Evolutionary conservation across 2,797 vertebrate species (phyloP).

Genomic region (Triplophysa yarkandensis): DNA sequence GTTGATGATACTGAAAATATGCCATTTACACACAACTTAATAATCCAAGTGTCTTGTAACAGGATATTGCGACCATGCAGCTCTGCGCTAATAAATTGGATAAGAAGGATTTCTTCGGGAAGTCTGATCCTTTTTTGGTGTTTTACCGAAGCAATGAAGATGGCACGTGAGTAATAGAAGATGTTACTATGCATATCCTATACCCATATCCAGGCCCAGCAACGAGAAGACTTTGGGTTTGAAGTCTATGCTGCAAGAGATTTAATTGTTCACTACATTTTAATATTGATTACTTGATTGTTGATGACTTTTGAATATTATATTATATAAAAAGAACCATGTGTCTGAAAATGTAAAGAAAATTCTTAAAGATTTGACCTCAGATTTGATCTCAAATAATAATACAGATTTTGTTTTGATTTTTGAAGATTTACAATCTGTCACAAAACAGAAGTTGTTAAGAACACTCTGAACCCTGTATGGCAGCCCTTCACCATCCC

Average conservation of each 20-base stretch:
- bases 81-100: slow-evolving; percentile 96
- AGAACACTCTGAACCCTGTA: slow-evolving; percentile 93
- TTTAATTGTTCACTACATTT: too few species aligned
- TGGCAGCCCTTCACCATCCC: slow-evolving; percentile 98
- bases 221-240: too few species aligned
- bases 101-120: slow-evolving; percentile 98
- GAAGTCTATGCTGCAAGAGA: too few species aligned
- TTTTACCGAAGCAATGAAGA: slow-evolving; percentile 98
- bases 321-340: too few species aligned
- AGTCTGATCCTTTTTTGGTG: slow-evolving; percentile 95
- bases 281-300: too few species aligned
- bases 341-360: too few species aligned
- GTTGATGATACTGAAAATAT: not conserved
- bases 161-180: slow-evolving; percentile 87
- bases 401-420: slow-evolving; percentile 25
- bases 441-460: slow-evolving; percentile 97
- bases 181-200: too few species aligned
- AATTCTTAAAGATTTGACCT: not conserved
- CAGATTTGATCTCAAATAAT: not conserved
- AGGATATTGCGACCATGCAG: slow-evolving; percentile 85
- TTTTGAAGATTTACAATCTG: slow-evolving; percentile 93
- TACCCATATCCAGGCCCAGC: too few species aligned
- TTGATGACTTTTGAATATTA: too few species aligned
- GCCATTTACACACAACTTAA: not conserved
- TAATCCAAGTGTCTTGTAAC: slow-evolving; percentile 24